phyloP scores from a whole-genome alignment of 2,888 invertebrate species.

The Aleiodes leptofemur region DNA sequence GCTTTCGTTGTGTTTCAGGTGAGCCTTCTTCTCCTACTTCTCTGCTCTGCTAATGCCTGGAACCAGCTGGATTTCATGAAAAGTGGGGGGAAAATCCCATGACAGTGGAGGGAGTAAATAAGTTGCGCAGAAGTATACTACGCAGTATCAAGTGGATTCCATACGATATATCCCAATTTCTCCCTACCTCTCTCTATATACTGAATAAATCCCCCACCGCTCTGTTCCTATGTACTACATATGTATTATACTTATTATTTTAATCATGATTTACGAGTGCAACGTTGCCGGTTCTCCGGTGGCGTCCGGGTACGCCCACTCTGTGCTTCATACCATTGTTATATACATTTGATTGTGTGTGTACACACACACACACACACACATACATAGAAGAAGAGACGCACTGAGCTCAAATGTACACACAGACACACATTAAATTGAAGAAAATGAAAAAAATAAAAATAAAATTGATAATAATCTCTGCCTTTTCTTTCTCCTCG shows the following conservation, averaged over 20 bases:
- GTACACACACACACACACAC: constrained; percentile 56
- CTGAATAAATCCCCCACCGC: constrained; percentile 45
- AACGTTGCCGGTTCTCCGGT: constrained; percentile 68
- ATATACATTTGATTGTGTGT: constrained; percentile 45
- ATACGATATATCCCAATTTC: constrained; percentile 60
- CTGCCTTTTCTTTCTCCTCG: too few species aligned
- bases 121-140: constrained; percentile 71
- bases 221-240: constrained; percentile 66
- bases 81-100: constrained; percentile 45
- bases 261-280: constrained; percentile 74
- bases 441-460: constrained; percentile 45
- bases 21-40: constrained; percentile 58
- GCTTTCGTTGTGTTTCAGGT: constrained; percentile 66
- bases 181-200: constrained; percentile 54
- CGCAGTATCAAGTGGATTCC: constrained; percentile 44
- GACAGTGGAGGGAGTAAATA: constrained; percentile 61
- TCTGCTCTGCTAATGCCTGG: constrained; percentile 54
- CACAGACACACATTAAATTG: not conserved
- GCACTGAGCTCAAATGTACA: constrained; percentile 19
- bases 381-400: constrained; percentile 33
- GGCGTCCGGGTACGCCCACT: constrained; percentile 67
- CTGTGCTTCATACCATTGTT: constrained; percentile 57
- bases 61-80: constrained; percentile 65
- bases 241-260: constrained; percentile 74
- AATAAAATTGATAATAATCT: constrained; percentile 42